A percentile compares a stretch with the other conserved stretches of the same genome.
Conservation (phyloP, 2,888 invertebrate species). For the Amiota minor region DNA sequence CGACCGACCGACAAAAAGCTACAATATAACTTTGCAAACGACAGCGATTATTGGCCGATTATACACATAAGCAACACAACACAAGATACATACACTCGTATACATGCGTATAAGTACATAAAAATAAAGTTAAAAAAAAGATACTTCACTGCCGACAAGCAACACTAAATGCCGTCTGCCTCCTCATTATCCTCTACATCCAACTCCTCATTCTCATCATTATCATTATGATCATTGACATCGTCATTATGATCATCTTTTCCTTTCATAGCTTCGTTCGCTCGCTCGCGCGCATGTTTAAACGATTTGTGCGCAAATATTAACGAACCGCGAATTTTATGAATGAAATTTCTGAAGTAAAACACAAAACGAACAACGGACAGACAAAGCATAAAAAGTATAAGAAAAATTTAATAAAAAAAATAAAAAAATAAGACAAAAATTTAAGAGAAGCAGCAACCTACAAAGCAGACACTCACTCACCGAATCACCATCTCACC, state of each 20-base stretch:
- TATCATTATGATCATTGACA: background rate
- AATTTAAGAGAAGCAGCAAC: too few species aligned
- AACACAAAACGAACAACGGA: background rate
- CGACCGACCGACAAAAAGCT: too few species aligned
- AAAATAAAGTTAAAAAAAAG: background rate
- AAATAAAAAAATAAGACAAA: background rate
- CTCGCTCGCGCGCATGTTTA: background rate
- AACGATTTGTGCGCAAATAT: conserved; percentile 7
- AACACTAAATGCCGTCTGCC: background rate
- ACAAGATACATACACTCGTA: too few species aligned
- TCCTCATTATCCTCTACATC: background rate
- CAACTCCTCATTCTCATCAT: background rate
- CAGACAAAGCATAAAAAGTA: background rate
- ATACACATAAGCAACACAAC: too few species aligned
- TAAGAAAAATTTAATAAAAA: background rate
- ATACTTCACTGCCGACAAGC: background rate
- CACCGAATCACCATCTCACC: background rate
- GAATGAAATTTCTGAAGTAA: conserved; percentile 21
- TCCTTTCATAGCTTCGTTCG: background rate
- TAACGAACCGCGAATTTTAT: conserved; percentile 29
- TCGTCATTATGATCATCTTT: background rate
- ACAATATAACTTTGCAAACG: too few species aligned
- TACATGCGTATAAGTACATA: background rate
- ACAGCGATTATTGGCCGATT: too few species aligned
- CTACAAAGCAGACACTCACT: background rate